Base-by-base conservation (phyloP, 2,888 invertebrate species). In the Polyommatus iphigenia region DNA sequence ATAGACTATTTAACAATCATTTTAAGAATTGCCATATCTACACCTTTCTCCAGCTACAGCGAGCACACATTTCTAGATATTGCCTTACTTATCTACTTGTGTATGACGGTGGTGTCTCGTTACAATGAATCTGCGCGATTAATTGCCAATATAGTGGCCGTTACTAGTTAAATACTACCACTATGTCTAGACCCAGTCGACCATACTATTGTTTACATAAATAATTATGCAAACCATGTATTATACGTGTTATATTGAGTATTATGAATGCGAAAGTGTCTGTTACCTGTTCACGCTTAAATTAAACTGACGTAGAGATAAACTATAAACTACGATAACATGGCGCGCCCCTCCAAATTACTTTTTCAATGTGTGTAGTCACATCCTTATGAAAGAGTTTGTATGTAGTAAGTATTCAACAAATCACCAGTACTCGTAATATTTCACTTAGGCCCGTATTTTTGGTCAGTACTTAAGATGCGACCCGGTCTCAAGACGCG, bases 31-130 rank as follows among this genome's bases (percentile, higher is more conserved):
- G 62, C 24, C 62, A 62, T 62, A 62, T 62, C 62, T 62, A 62
- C 13, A 24, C 0, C 2, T 62, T 24, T 8, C 20, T 62, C 20
- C 20, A 20, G 62, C 13, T 62, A 62, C 24, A 4, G 62, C 20
- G 62, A 24, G 10, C 62, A 62, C 62, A 62, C 62, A 62, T 73
- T 46, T 57, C 54, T 84, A 82, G 84, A 82, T 83, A 86, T 86
- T 85, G 86, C 82, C 86, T 87, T 87, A 85, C 85, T 84, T 85
- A 80, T 81, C 81, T 82, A 83, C 81, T 81, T 83, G 79, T 79
- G 83, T 85, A 85, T 84, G 85, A 84, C 85, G 82, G 79, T 80
- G 81, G 76, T 24, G 62, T 62, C 62, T 62, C 62, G 62, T 62
- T 62, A 4, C 24, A 62, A 62, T 62, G 62, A 62, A 24, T 62